Base-by-base conservation (phyloP, 2,797 vertebrate genomes). In the Anguilla anguilla region DNA sequence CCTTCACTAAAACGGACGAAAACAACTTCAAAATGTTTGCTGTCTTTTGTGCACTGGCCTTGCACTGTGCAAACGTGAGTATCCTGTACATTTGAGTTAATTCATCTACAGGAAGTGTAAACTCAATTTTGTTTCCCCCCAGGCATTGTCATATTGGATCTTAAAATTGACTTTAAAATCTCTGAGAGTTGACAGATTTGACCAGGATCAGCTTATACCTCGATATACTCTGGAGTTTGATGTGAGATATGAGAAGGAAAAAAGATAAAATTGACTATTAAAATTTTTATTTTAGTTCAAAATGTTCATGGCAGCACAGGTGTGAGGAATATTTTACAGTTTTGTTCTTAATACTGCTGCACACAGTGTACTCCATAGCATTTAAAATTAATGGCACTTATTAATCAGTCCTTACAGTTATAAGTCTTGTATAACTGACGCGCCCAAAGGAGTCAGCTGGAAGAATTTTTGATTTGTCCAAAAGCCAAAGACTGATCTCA, bases 1-100 rank as follows among this genome's bases (percentile, higher is more conserved):
- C 99, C 98, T 99, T 99, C 96, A 99, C 98, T 93, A 99, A 99
- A 96, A 99, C 98, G 0, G 99, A 99, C 57, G 99, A 99, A 94
- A 99, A 99, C 97, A 99, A 99, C 97, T 99, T 99, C 95, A 99
- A 99, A 95, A 99, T 99, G 98, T 99, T 99, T 92, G 99, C 99
- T 35, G 99, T 99, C 96, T 99, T 99, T 92, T 99, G 99, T 93
- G 99, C 99, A 93, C 94, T 99, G 95, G 99, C 99, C 97, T 97
- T 99, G 96, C 99, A 99, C 98, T 99, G 99, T 97, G 99, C 99
- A 96, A 99, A 99, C 86, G 99, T 99, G 93, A 98, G 98, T 97
- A 31, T n/a, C 51, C 39, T 59, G 22, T 51, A 9, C n/a, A 35
- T 35, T 1, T 64, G 0, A 49, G 31, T 85, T 9, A 81, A 53